A percentile compares a stretch with the other conserved stretches of the same genome.
phyloP scores from a whole-genome alignment of 2,888 invertebrate species.

The Eupithecia subumbrata region DNA sequence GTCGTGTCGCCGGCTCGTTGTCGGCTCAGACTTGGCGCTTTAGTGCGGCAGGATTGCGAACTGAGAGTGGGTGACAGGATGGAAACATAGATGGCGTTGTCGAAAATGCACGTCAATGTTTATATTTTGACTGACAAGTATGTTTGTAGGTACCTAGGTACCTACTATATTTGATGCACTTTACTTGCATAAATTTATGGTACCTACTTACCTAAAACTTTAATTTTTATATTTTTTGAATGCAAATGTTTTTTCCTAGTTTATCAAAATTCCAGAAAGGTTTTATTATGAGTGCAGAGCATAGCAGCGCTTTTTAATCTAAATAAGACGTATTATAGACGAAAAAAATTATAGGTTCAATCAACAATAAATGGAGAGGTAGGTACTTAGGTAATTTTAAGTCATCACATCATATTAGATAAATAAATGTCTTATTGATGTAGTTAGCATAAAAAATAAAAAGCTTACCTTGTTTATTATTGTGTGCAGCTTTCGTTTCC shows the following conservation, averaged over 20 bases:
- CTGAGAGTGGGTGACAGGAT: slow-evolving; percentile 45
- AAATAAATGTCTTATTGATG: no score
- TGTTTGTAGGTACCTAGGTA: background rate
- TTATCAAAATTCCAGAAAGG: background rate
- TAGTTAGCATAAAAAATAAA: background rate
- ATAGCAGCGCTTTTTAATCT: background rate
- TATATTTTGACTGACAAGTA: slow-evolving; percentile 10
- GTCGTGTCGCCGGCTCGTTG: slow-evolving; percentile 50
- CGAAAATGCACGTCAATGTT: slow-evolving; percentile 31
- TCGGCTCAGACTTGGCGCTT: slow-evolving; percentile 76
- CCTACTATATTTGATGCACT: background rate
- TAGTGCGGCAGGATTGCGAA: slow-evolving; percentile 52
- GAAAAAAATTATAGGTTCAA: background rate
- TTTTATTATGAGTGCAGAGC: no score
- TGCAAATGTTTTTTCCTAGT: background rate
- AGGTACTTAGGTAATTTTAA: no score
- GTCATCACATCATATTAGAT: no score
- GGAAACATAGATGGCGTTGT: slow-evolving; percentile 66
- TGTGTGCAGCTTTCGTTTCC: slow-evolving; percentile 21
- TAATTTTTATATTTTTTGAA: background rate
- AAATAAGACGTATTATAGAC: background rate
- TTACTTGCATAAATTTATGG: background rate
- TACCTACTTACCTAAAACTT: background rate
- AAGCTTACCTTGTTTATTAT: slow-evolving; percentile 37
- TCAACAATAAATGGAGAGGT: no score